These are phyloP conservation scores for Muschampia plurimacula DNA, from an alignment of 2,888 invertebrate species.

Conservation along the genomic window DNA sequence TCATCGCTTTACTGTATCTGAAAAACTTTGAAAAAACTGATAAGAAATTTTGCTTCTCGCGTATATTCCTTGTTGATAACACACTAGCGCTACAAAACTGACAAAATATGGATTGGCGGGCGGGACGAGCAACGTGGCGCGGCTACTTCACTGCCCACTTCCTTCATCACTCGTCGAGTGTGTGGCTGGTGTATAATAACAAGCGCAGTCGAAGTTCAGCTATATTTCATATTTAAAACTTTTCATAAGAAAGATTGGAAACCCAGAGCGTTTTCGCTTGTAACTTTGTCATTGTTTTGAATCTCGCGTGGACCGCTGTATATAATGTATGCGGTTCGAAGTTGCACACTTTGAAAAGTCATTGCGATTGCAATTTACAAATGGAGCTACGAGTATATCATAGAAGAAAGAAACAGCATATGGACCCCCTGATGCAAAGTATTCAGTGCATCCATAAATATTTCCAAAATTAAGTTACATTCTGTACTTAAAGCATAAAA, in stretches of 20 bases:
- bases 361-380: constrained; percentile 2
- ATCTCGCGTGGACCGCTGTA: constrained; percentile 43
- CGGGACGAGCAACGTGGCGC: too few relatives aligned
- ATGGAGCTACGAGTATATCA: not conserved
- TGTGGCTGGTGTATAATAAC: constrained; percentile 16
- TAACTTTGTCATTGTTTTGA: constrained; percentile 37
- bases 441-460: too few relatives aligned
- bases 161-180: not conserved
- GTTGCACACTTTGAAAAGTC: not conserved
- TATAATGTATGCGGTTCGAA: constrained; percentile 22
- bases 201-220: constrained; percentile 42
- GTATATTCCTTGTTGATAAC: too few relatives aligned
- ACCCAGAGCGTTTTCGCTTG: constrained; percentile 38
- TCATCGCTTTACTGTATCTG: too few relatives aligned
- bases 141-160: not conserved
- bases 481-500: too few relatives aligned
- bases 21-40: too few relatives aligned
- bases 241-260: constrained; percentile 42
- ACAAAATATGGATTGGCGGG: too few relatives aligned
- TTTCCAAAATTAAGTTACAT: too few relatives aligned
- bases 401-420: not conserved
- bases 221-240: constrained; percentile 46
- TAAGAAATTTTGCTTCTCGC: too few relatives aligned
- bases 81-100: too few relatives aligned
- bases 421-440: too few relatives aligned